phyloP scores from a whole-genome alignment of 2,888 invertebrate genomes.

The Agrilus biguttatus region DNA sequence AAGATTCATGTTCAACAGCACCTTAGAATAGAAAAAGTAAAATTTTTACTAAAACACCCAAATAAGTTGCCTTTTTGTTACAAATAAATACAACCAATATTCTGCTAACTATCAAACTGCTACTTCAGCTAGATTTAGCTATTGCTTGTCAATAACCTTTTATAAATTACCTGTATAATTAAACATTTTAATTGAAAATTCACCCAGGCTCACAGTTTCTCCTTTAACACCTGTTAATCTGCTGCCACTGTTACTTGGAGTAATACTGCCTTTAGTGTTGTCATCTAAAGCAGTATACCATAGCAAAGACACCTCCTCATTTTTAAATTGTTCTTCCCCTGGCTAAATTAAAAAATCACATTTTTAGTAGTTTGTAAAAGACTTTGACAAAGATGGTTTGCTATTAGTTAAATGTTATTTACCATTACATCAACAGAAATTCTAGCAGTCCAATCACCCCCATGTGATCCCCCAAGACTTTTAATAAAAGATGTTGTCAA shows the following conservation, averaged over 20 bases:
- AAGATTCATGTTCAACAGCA: slow-evolving; percentile 53
- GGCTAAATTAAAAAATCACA: slow-evolving; percentile 8
- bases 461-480: slow-evolving; percentile 59
- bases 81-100: not conserved
- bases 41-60: not conserved
- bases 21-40: slow-evolving; percentile 28
- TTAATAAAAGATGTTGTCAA: slow-evolving; percentile 84
- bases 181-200: slow-evolving; percentile 50
- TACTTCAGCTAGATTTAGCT: too few relatives aligned
- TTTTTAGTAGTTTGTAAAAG: not conserved
- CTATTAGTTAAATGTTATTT: slow-evolving; percentile 8
- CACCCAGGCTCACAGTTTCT: slow-evolving; percentile 60
- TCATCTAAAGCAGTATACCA: slow-evolving; percentile 78
- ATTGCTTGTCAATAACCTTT: too few relatives aligned
- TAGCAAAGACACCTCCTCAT: slow-evolving; percentile 49
- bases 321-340: slow-evolving; percentile 15
- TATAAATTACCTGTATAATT: slow-evolving; percentile 31
- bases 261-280: slow-evolving; percentile 40
- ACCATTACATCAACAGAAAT: slow-evolving; percentile 49
- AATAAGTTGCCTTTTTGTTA: not conserved
- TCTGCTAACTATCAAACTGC: not conserved
- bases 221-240: slow-evolving; percentile 52
- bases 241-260: slow-evolving; percentile 36
- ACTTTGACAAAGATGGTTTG: not conserved
- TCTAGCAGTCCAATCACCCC: slow-evolving; percentile 89